These are phyloP conservation scores for Petrocephalus sullivani DNA, from an alignment of 2,797 vertebrate species.

Conservation along the genomic window DNA sequence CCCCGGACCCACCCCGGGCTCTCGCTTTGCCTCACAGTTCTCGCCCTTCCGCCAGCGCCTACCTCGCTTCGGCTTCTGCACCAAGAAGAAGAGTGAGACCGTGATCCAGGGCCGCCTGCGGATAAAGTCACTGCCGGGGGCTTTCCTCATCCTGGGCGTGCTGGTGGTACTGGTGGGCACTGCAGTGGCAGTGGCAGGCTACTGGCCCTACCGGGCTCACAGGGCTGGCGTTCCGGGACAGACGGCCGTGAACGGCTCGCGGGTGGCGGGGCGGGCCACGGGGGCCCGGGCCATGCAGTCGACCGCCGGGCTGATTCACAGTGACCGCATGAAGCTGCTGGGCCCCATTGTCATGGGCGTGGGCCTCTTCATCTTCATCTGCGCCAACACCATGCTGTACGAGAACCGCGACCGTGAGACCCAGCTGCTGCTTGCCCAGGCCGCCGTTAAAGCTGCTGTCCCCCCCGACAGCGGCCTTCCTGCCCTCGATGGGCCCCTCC, in stretches of 20 bases:
- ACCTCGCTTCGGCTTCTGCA: conserved; percentile 17
- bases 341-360: conserved; percentile 93
- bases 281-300: not conserved
- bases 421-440: conserved; percentile 51
- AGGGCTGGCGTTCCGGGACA: conserved; percentile 28
- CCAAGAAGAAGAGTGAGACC: conserved; percentile 36
- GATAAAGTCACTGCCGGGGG: conserved; percentile 80
- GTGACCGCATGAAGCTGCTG: conserved; percentile 80
- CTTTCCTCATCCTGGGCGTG: conserved; percentile 80
- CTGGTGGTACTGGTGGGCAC: conserved; percentile 82
- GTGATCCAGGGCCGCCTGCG: conserved; percentile 65
- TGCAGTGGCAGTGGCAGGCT: conserved; percentile 80
- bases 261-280: not conserved
- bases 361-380: conserved; percentile 95
- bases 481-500: conserved; percentile 45
- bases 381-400: conserved; percentile 88
- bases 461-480: conserved; percentile 31
- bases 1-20: conserved; percentile 12
- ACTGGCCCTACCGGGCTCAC: conserved; percentile 67
- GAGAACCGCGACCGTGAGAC: conserved; percentile 87
- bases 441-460: conserved; percentile 27
- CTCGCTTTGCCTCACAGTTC: conserved; percentile 45
- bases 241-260: not conserved
- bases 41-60: conserved; percentile 32
- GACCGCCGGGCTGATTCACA: conserved; percentile 54